phyloP scores from a whole-genome alignment of 2,888 invertebrate species.

The Flexamia atlantica region DNA sequence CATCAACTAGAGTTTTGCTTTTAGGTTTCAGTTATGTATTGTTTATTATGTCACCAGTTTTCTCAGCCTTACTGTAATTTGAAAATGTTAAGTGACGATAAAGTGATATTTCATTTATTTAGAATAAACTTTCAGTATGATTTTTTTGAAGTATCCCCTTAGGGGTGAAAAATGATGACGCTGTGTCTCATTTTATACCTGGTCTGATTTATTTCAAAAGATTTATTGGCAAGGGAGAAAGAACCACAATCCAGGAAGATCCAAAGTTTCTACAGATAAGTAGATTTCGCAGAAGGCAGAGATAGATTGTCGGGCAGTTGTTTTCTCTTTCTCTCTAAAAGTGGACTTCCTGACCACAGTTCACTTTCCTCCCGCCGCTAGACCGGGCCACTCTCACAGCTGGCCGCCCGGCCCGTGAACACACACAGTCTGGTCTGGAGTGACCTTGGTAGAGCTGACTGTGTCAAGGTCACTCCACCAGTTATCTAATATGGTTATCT shows the following conservation, averaged over 20 bases:
- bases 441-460: neutral
- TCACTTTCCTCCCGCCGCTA: constrained; percentile 30
- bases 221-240: no score
- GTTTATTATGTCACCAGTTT: no score
- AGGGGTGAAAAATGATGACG: neutral
- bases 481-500: no score
- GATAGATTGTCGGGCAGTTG: neutral
- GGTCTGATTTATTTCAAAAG: no score
- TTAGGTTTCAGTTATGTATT: no score
- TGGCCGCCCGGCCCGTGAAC: neutral
- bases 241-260: neutral
- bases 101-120: no score
- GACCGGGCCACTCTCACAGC: constrained; percentile 7
- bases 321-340: constrained; percentile 50
- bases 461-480: constrained; percentile 20
- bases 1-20: no score
- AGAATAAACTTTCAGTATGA: no score
- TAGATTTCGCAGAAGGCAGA: neutral
- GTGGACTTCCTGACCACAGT: constrained; percentile 6
- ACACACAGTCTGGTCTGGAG: neutral
- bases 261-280: neutral
- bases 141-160: neutral
- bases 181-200: neutral
- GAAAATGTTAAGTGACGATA: no score
- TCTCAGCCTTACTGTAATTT: no score